phyloP scores from a whole-genome alignment of 2,888 invertebrate genomes.

The Dicycla oo region DNA sequence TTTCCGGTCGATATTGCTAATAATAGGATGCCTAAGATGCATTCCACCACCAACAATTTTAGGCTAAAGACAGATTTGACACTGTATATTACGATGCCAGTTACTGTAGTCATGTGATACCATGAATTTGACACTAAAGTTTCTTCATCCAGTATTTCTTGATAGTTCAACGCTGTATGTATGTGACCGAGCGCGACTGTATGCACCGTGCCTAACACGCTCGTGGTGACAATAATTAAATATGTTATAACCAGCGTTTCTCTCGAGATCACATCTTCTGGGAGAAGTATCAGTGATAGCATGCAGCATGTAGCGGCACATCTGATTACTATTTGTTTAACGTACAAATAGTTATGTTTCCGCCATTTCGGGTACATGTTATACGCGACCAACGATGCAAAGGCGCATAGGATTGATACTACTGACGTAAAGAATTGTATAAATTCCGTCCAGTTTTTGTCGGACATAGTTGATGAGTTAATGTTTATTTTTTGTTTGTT shows the following conservation, averaged over 20 bases:
- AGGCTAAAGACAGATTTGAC: constrained; percentile 15
- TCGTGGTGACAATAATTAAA: background rate
- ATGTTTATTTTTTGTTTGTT: background rate
- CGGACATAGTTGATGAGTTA: constrained; percentile 8
- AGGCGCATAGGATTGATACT: constrained; percentile 16
- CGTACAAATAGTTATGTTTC: constrained; percentile 27
- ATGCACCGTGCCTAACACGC: background rate
- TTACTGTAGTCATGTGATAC: background rate
- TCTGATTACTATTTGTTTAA: background rate
- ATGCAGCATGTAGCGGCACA: constrained; percentile 10
- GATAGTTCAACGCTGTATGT: background rate
- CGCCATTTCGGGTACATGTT: constrained; percentile 10
- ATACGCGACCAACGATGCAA: background rate
- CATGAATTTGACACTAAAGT: background rate
- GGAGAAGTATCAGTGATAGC: background rate
- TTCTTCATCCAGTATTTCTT: constrained; percentile 24
- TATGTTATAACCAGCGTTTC: background rate
- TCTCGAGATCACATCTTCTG: constrained; percentile 7
- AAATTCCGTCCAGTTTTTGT: background rate
- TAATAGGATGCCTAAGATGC: background rate
- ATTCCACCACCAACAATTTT: background rate
- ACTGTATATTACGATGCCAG: background rate
- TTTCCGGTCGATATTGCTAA: constrained; percentile 21
- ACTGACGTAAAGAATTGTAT: constrained; percentile 17
- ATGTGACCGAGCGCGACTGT: constrained; percentile 1